These are phyloP conservation scores for Sesamia inferens DNA, from an alignment of 2,888 invertebrate genomes.

Conservation along the genomic window DNA sequence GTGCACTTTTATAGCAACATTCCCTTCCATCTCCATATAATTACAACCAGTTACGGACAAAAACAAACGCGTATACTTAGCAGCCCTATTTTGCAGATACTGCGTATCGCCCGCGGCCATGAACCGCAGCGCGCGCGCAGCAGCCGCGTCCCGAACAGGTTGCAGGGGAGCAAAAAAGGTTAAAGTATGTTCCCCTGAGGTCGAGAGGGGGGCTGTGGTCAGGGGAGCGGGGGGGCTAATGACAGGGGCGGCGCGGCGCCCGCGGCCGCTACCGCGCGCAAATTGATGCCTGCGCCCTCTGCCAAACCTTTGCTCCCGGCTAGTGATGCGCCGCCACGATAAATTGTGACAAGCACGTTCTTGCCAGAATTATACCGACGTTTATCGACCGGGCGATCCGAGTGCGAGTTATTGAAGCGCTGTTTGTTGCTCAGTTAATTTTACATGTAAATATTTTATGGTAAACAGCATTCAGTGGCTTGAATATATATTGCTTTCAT, in stretches of 20 bases:
- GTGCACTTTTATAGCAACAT: constrained; percentile 51
- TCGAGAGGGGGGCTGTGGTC: constrained; percentile 64
- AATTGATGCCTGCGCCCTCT: constrained; percentile 89
- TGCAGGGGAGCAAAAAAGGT: constrained; percentile 89
- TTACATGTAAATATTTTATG: constrained; percentile 63
- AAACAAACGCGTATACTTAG: constrained; percentile 62
- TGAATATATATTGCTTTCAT: constrained; percentile 50
- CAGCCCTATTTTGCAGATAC: constrained; percentile 75
- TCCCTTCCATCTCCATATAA: constrained; percentile 58
- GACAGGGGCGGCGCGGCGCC: constrained; percentile 89
- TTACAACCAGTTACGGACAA: constrained; percentile 61
- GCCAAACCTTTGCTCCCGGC: constrained; percentile 89
- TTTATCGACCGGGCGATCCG: constrained; percentile 68
- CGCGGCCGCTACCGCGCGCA: constrained; percentile 89
- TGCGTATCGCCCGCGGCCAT: constrained; percentile 88
- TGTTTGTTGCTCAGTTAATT: constrained; percentile 59
- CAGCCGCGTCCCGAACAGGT: constrained; percentile 89
- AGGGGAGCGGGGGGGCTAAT: constrained; percentile 79
- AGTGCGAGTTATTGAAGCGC: constrained; percentile 59
- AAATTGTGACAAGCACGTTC: constrained; percentile 83
- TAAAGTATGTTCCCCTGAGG: constrained; percentile 85
- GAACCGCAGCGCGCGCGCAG: constrained; percentile 86
- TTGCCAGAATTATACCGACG: constrained; percentile 69
- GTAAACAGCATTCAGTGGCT: constrained; percentile 54
- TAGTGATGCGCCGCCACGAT: constrained; percentile 86